Evolutionary conservation across 2,113 vertebrate species (phyloP).

Genomic region (Pluvianellus socialis): DNA sequence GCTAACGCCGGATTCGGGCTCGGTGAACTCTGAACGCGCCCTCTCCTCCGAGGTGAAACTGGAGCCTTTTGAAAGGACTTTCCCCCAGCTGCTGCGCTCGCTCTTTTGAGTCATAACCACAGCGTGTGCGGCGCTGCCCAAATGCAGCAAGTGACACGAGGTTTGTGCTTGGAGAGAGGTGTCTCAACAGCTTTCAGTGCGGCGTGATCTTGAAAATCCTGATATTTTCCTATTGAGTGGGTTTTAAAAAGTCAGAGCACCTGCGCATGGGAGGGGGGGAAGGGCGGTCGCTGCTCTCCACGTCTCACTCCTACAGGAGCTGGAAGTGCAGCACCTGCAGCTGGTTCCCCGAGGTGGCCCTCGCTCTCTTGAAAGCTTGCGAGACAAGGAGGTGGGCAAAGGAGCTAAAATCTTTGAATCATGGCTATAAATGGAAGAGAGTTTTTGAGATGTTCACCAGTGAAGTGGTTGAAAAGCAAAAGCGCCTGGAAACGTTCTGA

Average conservation of each 20-base stretch:
- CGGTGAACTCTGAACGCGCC: neutral
- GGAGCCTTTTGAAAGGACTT: constrained; percentile 12
- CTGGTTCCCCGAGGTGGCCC: accelerated
- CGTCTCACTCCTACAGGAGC: accelerated
- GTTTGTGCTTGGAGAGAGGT: neutral
- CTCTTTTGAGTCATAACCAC: neutral
- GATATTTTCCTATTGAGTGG: neutral
- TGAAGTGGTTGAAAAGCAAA: neutral
- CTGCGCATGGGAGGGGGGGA: neutral
- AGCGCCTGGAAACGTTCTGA: neutral
- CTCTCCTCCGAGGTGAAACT: neutral
- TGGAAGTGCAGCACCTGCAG: accelerated
- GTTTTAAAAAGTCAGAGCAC: neutral
- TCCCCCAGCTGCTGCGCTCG: neutral
- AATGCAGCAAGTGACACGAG: neutral
- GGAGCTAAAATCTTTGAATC: neutral
- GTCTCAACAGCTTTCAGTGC: neutral
- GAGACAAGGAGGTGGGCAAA: neutral
- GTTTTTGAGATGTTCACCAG: neutral
- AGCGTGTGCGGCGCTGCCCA: accelerated
- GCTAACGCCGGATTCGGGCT: neutral
- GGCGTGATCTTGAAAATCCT: neutral
- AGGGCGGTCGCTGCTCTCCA: neutral
- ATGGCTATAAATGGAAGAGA: neutral
- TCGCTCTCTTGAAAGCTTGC: neutral